Evolutionary conservation across 1,140 invertebrate genomes (phyloP), one percentile per base, ranked within the genome.

Genomic region (Calycopis cecrops): DNA sequence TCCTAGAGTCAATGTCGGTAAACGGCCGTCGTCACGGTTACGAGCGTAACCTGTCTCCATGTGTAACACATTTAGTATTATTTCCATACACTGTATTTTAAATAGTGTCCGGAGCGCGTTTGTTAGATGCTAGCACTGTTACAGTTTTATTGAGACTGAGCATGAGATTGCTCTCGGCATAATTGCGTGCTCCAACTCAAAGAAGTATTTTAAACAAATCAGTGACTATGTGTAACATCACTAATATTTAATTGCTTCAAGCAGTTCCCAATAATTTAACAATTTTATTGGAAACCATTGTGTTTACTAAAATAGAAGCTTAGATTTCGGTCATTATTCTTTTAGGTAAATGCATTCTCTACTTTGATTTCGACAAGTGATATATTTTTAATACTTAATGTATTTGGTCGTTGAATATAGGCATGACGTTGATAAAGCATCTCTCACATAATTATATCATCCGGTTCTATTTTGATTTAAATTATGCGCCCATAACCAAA

Each of bases 41-140:
- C 68, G 71, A 69, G 66, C 21, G 21, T 2, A 28, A 28, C 21
- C 62, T 63, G 73, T 63, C 70, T 75, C 81, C 81, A 85, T 85
- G 76, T 61, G 63, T 67, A 66, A 63, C 66, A 74, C 63, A 63
- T 62, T 77, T 99, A 92, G 96, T 60, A 63, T 60, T 52, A 53
- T 63, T 63, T 67, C 60, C 67, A 53, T 67, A 58, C 63, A 72
- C 56, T 55, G 59, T 61, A 57, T 60, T 63, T 65, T 65, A 50
- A 53, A 65, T 57, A 28, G n/a, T 67, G 67, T 65, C 68, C 69
- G 71, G 69, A 77, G 70, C 73, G 67, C 76, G 69, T 59, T 60
- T 58, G 51, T 58, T 64, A 71, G 67, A 71, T 73, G 69, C 61
- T 67, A 65, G 57, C 67, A 60, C 63, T 55, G 63, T 66, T 59